Percentiles rank a stretch among this genome's conserved stretches.
These are phyloP conservation scores for Antennarius maculatus DNA, from an alignment of 2,797 vertebrate species.

Conservation along the genomic window DNA sequence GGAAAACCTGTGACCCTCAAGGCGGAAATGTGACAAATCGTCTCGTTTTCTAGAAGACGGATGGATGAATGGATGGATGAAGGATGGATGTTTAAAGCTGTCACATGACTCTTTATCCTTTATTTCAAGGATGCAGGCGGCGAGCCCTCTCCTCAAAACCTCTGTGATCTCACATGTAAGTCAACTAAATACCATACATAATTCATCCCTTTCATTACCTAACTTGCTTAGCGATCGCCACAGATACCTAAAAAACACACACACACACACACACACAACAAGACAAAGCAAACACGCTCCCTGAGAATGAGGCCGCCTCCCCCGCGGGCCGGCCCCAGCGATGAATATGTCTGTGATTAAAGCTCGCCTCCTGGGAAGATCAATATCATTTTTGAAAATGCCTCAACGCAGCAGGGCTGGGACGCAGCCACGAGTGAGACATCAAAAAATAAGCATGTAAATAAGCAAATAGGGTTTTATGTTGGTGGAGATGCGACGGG, in stretches of 20 bases:
- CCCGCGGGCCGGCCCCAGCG: constrained; percentile 8
- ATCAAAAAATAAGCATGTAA: constrained; percentile 1
- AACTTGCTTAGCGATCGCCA: constrained; percentile 30
- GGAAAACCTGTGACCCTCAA: no score
- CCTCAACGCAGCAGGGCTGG: background rate
- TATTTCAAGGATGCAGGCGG: background rate
- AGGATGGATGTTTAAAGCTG: no score
- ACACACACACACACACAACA: constrained; percentile 1
- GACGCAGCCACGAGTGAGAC: constrained; percentile 10
- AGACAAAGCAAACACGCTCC: constrained; percentile 47
- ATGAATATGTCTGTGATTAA: constrained; percentile 50
- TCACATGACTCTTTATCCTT: background rate
- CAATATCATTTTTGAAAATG: constrained; percentile 42
- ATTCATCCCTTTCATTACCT: constrained; percentile 47
- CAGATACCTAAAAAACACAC: constrained; percentile 50
- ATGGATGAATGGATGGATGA: no score
- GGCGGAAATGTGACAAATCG: no score
- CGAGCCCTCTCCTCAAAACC: constrained; percentile 18
- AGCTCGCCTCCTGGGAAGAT: constrained; percentile 28
- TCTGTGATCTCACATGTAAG: constrained; percentile 43
- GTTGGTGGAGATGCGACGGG: background rate
- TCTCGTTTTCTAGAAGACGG: no score
- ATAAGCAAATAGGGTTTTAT: background rate
- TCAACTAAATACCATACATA: constrained; percentile 51
- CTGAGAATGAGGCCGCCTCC: constrained; percentile 25